Evolutionary conservation across 1,140 invertebrate genomes (phyloP), one percentile per base, ranked within the genome.

Genomic region (Camponotus floridanus): DNA sequence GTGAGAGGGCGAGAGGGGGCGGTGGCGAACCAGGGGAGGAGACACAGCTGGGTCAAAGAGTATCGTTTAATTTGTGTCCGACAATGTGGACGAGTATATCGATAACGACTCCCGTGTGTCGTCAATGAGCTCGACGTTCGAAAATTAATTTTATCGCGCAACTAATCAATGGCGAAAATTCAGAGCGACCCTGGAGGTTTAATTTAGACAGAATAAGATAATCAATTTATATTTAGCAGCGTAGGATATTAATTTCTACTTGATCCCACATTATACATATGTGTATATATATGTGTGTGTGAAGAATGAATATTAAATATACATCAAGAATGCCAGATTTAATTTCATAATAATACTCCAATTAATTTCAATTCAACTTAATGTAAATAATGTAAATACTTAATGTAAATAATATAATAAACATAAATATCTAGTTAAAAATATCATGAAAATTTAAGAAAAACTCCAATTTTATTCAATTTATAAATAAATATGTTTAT

Each of bases 41-140:
- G 26, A 18, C 42, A 13, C 31, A n/a, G 45, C 0, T 55, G 57
- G 79, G 79, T 83, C 79, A 74, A 74, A 83, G 31, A 70, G 55
- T 61, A 57, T 31, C 79, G 55, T 83, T 83, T 83, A 83, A 83
- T 74, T 83, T 70, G 68, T 81, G 21, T 59, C 15, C 51, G 65
- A 81, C 79, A n/a, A 70, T 48, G 64, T 70, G 48, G 67, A 31
- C 31, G 36, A 57, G 65, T 81, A 5, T 59, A 45, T 31, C 76
- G 45, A 71, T 71, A 33, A 81, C 26, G 65, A 70, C 26, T 31
- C 13, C 5, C 51, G 76, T 21, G 21, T 45, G 26, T 6, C 64
- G 64, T 68, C 45, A 15, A 39, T n/a, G n/a, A 15, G 8, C 42
- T 26, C 3, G 31, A 26, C 26, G 57, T 11, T 51, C 36, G 42